Evolutionary conservation across 1,140 invertebrate genomes (phyloP).

Genomic region (Dendroctonus valens): DNA sequence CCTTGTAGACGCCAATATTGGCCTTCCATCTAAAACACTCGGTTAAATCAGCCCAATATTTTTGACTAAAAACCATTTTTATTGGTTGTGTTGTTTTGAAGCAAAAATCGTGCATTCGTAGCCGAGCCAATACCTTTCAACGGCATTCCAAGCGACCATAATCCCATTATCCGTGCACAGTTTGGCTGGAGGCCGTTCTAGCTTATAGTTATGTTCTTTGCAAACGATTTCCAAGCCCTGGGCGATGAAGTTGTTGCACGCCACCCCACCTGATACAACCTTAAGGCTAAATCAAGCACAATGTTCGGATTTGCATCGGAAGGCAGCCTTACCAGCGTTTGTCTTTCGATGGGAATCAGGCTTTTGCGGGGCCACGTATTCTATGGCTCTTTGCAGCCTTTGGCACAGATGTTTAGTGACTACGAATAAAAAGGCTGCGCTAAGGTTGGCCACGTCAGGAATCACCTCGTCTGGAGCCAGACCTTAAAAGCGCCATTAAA

Average conservation of each 20-base stretch:
- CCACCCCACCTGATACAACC: conserved; percentile 94
- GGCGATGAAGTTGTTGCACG: conserved; percentile 84
- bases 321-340: conserved; percentile 56
- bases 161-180: conserved; percentile 97
- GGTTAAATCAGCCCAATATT: not conserved
- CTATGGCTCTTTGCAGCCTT: conserved; percentile 78
- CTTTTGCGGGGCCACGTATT: conserved; percentile 66
- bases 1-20: conserved; percentile 51
- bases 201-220: conserved; percentile 61
- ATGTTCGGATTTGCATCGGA: not conserved
- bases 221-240: conserved; percentile 68
- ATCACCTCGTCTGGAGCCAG: conserved; percentile 66
- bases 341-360: conserved; percentile 58
- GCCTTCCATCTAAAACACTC: conserved; percentile 48
- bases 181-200: conserved; percentile 75
- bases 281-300: conserved; percentile 43
- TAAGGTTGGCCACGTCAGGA: conserved; percentile 78
- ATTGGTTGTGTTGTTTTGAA: too few species aligned
- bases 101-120: too few species aligned
- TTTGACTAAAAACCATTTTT: not conserved
- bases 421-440: conserved; percentile 78
- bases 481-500: conserved; percentile 29
- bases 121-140: conserved; percentile 63
- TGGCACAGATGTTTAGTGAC: conserved; percentile 78
- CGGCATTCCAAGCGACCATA: conserved; percentile 99